These are phyloP conservation scores for Actenoides hombroni DNA, from an alignment of 2,113 vertebrate species.

Conservation along the genomic window DNA sequence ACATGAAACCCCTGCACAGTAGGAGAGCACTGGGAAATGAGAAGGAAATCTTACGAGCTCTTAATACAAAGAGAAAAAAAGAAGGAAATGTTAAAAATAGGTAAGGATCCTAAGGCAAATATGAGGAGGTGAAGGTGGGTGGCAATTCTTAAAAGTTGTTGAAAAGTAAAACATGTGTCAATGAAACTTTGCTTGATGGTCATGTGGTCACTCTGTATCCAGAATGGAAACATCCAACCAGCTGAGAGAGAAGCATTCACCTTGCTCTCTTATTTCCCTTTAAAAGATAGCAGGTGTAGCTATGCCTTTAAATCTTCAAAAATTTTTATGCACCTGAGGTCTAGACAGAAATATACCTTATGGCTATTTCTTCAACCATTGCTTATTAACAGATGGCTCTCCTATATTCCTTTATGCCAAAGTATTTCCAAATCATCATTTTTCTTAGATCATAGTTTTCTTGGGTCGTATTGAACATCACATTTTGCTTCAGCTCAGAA, in stretches of 20 bases:
- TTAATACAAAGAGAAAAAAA: conserved; percentile 42
- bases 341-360: background rate
- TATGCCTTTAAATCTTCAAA: background rate
- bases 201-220: background rate
- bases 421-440: background rate
- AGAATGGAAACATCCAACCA: background rate
- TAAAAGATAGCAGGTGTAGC: background rate
- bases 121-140: background rate
- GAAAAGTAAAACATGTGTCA: conserved; percentile 3
- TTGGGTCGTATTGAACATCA: background rate
- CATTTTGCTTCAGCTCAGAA: background rate
- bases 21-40: conserved; percentile 43
- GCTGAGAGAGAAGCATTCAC: background rate
- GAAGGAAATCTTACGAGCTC: conserved; percentile 28
- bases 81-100: conserved; percentile 30
- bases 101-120: conserved; percentile 33
- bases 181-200: background rate
- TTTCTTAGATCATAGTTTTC: background rate
- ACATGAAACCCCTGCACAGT: conserved; percentile 39
- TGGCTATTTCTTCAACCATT: background rate
- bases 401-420: background rate
- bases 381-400: background rate
- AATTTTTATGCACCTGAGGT: background rate
- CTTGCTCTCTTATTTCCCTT: background rate
- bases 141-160: conserved; percentile 6